Conservation (phyloP, 2,888 invertebrate genomes). For the Cephonodes hylas region DNA sequence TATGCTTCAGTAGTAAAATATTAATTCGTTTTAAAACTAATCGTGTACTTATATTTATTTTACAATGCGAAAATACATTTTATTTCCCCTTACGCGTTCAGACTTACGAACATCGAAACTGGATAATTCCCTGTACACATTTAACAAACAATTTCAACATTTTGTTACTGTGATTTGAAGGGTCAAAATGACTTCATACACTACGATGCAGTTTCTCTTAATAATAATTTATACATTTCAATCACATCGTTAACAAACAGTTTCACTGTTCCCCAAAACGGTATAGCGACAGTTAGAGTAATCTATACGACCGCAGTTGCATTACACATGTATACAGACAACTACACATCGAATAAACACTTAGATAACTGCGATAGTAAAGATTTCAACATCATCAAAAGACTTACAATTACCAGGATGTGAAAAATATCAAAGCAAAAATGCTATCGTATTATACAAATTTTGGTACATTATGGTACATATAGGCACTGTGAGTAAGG, state of each 20-base stretch:
- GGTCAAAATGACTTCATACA: conserved; percentile 26
- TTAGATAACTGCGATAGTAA: conserved; percentile 41
- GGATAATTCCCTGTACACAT: conserved; percentile 77
- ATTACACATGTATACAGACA: conserved; percentile 15
- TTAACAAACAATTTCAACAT: conserved; percentile 69
- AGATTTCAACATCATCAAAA: conserved; percentile 53
- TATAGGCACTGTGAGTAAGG: conserved; percentile 92
- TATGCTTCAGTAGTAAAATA: conserved; percentile 77
- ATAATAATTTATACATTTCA: conserved; percentile 35
- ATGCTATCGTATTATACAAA: conserved; percentile 71
- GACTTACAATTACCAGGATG: conserved; percentile 66
- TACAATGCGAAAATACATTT: conserved; percentile 80
- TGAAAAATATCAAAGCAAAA: conserved; percentile 69
- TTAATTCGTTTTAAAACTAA: conserved; percentile 73
- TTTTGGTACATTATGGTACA: conserved; percentile 78
- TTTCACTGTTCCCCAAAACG: conserved; percentile 40
- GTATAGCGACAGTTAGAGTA: conserved; percentile 30
- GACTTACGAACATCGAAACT: conserved; percentile 77
- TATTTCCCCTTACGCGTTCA: conserved; percentile 68
- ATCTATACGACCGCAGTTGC: conserved; percentile 24
- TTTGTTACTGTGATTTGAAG: conserved; percentile 81
- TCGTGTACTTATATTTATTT: conserved; percentile 68
- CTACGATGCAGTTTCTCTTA: conserved; percentile 32
- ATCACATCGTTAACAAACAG: conserved; percentile 30
- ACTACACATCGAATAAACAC: conserved; percentile 28